Base-by-base conservation (phyloP, 2,113 vertebrate genomes). In the Micromys minutus region DNA sequence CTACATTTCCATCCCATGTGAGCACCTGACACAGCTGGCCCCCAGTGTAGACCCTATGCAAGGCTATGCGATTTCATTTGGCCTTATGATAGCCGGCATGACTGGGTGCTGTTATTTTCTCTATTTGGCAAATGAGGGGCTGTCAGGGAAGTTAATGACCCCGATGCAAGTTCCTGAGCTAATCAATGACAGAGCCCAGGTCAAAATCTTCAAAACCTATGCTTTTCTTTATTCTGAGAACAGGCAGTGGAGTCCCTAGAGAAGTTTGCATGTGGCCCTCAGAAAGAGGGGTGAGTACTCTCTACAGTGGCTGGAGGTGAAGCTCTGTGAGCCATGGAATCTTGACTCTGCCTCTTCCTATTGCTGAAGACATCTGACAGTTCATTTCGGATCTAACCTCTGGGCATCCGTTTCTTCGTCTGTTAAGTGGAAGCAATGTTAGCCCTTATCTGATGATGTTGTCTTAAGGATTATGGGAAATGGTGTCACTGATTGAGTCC, bases 221-320 rank as follows among this genome's bases (percentile, higher is more conserved):
- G 61, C 74, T 89, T n/a, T n/a, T n/a, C n/a, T n/a, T 83, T 71
- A 93, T 72, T 65, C 89, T 67, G 4, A 67, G 92, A 69, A 50
- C 24, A 29, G 84, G 3, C 29, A n/a, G 26, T 16, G 75, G 47
- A 1, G 31, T 39, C 9, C 26, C 26, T 47, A n/a, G 34, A n/a
- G 31, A 52, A 36, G 34, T 52, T 29, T 59, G 55, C 8, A 36
- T 34, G 45, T 36, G 31, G 26, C 13, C 81, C 39, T 29, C 24
- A 26, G 42, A 55, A 10, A 12, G 75, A 34, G 79, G 87, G 8
- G 17, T 26, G 42, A 36, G 21, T 39, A 24, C 1, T 17, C 2
- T 36, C 12, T 87, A 15, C 22, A 52, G 31, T 69, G 16, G 5
- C 65, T 83, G 72, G 22, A 94, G 57, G 11, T 42, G 47, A 89